Percentiles rank a stretch among this genome's conserved stretches.
phyloP scores from a whole-genome alignment of 2,113 vertebrate genomes.

The Xiphorhynchus elegans region DNA sequence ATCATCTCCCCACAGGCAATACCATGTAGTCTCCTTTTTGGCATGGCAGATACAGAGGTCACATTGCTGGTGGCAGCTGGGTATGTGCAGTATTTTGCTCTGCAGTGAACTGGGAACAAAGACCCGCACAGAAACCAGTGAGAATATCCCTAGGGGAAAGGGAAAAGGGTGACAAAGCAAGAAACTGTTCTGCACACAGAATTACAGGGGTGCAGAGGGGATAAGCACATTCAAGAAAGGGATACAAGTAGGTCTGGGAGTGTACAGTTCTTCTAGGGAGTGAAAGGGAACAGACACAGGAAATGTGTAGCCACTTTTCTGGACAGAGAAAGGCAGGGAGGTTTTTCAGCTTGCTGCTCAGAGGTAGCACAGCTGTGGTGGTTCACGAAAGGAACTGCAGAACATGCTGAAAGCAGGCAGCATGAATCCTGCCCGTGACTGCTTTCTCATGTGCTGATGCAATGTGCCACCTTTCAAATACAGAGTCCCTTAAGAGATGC shows the following conservation, averaged over 20 bases:
- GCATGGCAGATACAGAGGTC: not conserved
- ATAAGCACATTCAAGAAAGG: not conserved
- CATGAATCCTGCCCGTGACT: not conserved
- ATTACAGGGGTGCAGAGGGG: not conserved
- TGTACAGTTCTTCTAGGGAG: not conserved
- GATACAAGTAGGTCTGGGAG: not conserved
- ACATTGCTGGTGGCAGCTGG: not conserved
- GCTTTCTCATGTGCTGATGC: not conserved
- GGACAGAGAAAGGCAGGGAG: not conserved
- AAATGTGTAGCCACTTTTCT: not conserved
- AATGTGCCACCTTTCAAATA: not conserved
- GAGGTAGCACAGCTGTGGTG: not conserved
- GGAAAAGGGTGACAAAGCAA: not conserved
- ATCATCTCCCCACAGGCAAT: not conserved
- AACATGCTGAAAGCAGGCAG: not conserved
- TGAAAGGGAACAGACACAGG: not conserved
- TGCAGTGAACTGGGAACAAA: not conserved
- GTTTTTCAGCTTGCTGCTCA: not conserved
- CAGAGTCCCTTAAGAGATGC: not conserved
- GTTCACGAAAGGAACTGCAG: not conserved
- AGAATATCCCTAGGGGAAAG: not conserved
- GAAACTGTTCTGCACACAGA: not conserved
- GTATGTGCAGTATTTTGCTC: not conserved
- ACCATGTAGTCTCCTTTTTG: not conserved
- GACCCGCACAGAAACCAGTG: not conserved